These are phyloP conservation scores for Halictus rubicundus DNA, from an alignment of 1,140 invertebrate genomes.

Conservation along the genomic window DNA sequence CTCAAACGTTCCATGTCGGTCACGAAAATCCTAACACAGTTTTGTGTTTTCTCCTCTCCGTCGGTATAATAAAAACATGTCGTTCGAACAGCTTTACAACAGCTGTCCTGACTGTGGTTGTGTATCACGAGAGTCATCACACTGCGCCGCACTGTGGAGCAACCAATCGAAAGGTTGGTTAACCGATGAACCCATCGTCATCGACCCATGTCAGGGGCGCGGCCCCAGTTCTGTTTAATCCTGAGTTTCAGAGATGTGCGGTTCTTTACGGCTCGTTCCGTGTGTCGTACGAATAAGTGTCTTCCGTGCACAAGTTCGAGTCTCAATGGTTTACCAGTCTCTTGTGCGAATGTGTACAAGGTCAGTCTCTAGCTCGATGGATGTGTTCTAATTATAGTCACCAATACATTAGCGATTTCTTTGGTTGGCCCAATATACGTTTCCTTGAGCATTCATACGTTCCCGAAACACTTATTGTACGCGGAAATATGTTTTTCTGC, in stretches of 20 bases:
- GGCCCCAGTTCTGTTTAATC: conserved; percentile 33
- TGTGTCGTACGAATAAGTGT: background rate
- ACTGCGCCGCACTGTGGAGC: conserved; percentile 45
- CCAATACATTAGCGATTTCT: conserved; percentile 46
- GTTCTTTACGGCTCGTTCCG: conserved; percentile 8
- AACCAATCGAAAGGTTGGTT: conserved; percentile 30
- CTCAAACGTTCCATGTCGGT: conserved; percentile 32
- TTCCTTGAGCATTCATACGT: conserved; percentile 47
- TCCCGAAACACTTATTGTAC: conserved; percentile 31
- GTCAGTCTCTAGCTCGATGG: conserved; percentile 20
- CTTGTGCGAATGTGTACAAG: background rate
- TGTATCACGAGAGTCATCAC: conserved; percentile 27
- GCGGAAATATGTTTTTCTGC: conserved; percentile 39
- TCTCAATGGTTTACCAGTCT: background rate
- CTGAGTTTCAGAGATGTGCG: conserved; percentile 6
- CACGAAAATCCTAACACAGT: conserved; percentile 47
- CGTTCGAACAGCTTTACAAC: conserved; percentile 37
- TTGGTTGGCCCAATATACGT: conserved; percentile 59
- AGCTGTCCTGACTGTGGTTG: conserved; percentile 1
- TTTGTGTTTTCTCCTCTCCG: conserved; percentile 9
- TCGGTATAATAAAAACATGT: conserved; percentile 53
- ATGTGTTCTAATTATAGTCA: conserved; percentile 41
- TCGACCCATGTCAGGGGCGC: conserved; percentile 12
- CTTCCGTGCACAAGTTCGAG: conserved; percentile 12
- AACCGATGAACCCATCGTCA: background rate